Conservation (phyloP, 2,888 invertebrate species). For the Sesamia inferens region DNA sequence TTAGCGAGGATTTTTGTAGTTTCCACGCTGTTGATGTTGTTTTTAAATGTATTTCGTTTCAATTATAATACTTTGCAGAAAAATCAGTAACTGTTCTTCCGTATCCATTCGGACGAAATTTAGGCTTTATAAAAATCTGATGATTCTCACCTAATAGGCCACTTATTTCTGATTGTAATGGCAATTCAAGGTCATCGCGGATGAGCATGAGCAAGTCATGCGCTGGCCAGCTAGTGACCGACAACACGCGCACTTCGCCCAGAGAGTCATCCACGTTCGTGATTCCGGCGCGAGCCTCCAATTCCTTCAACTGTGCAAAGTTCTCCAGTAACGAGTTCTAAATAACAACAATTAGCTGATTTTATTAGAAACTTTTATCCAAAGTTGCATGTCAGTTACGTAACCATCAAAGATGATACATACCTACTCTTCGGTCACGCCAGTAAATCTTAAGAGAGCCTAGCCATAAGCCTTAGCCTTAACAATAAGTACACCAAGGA, state of each 20-base stretch:
- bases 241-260: constrained; percentile 80
- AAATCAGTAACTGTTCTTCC: neutral
- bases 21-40: neutral
- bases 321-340: constrained; percentile 79
- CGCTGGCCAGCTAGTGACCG: constrained; percentile 82
- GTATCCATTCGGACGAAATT: too few relatives aligned
- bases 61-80: neutral
- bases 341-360: constrained; percentile 10
- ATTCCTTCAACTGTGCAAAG: constrained; percentile 79
- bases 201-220: constrained; percentile 81
- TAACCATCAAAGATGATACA: neutral
- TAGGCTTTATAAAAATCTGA: neutral
- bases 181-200: constrained; percentile 73
- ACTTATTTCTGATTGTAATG: constrained; percentile 71
- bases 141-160: constrained; percentile 76
- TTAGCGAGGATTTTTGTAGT: neutral
- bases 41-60: constrained; percentile 2
- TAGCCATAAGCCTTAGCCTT: too few relatives aligned
- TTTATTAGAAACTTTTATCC: neutral
- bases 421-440: neutral
- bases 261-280: constrained; percentile 71
- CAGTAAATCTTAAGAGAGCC: neutral
- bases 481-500: neutral
- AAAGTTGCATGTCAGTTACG: neutral
- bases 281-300: constrained; percentile 76